Evolutionary conservation across 2,797 vertebrate genomes (phyloP).

Genomic region (Enteromius unitaeniatus): DNA sequence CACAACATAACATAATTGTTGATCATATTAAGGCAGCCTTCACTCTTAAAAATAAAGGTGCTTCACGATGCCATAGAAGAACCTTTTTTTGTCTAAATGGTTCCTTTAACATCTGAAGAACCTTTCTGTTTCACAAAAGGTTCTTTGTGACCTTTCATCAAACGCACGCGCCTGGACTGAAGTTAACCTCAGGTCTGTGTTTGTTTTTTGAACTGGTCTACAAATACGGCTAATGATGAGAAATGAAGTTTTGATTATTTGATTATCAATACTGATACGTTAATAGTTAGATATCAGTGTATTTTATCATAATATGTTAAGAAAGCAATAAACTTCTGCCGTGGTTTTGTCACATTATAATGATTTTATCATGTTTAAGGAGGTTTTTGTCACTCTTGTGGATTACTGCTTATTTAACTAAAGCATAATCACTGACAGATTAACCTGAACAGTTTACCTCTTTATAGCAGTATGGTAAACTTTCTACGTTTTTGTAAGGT

Average conservation of each 20-base stretch:
- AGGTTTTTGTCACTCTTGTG: not conserved
- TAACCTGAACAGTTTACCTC: not conserved
- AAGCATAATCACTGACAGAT: not conserved
- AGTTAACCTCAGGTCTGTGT: too few relatives aligned
- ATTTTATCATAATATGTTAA: not conserved
- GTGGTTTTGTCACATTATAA: not conserved
- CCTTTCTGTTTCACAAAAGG: too few relatives aligned
- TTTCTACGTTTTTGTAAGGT: not conserved
- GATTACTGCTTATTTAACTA: not conserved
- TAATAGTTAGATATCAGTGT: not conserved
- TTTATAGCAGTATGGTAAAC: conserved; percentile 5
- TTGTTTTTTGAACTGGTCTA: too few relatives aligned
- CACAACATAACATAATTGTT: not conserved
- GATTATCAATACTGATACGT: not conserved
- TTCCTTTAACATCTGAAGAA: too few relatives aligned
- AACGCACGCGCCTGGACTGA: too few relatives aligned
- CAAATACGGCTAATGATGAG: too few relatives aligned
- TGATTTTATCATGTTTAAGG: not conserved
- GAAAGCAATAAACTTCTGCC: not conserved
- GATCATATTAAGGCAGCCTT: not conserved
- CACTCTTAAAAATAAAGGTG: too few relatives aligned
- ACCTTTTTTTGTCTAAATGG: too few relatives aligned
- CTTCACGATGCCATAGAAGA: too few relatives aligned
- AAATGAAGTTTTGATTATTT: too few relatives aligned
- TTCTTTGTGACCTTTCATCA: too few relatives aligned